Base-by-base conservation (phyloP, 37 sponge, comb jelly and placozoan species). In the Cliona cf. orientalis region DNA sequence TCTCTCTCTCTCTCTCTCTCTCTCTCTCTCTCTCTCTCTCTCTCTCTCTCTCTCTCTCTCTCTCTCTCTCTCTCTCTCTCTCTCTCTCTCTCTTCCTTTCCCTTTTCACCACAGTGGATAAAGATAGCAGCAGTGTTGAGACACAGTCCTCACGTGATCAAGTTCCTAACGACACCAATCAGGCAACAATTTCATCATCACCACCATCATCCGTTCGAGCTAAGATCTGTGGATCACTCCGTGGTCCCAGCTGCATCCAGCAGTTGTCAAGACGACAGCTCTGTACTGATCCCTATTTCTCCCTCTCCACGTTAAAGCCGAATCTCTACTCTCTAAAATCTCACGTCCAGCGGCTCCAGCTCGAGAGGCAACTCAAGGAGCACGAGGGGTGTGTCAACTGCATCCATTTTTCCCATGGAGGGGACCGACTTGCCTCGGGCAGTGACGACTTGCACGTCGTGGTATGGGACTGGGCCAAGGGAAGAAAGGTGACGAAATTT, bases 351-450 rank as follows among this genome's bases (percentile, higher is more conserved):
- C 67, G 91, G 29, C 72, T 94, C 35, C 58, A 3, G 2, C 43
- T 90, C 67, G 79, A 84, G 62, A 82, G 59, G 12, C 63, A 66
- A 23, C 73, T 97, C 74, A 72, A 93, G 58, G 75, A 53, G 42
- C 89, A 94, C 44, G 58, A 88, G 3, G 97, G 97, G 0, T 97
- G 97, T 60, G 97, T 97, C 35, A 97, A 97, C 46, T 83, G 83
- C 49, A 91, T 91, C 68, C 81, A 88, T 44, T 95, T 95, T 80
- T 95, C 95, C 12, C 63, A 29, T 26, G 58, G 66, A 22, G 91
- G 95, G 19, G 14, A 65, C 5, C 64, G 88, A 42, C 85, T 97
- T 41, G 97, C 89, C 0, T 91, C 92, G 0, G 90, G 97, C 3
- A 88, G 94, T 65, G 97, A 97, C 58, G 97, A 97, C 70, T 82